A percentile compares a stretch with the other conserved stretches of the same genome.
phyloP scores from a whole-genome alignment of 2,888 invertebrate genomes.

The Scotopteryx bipunctaria region DNA sequence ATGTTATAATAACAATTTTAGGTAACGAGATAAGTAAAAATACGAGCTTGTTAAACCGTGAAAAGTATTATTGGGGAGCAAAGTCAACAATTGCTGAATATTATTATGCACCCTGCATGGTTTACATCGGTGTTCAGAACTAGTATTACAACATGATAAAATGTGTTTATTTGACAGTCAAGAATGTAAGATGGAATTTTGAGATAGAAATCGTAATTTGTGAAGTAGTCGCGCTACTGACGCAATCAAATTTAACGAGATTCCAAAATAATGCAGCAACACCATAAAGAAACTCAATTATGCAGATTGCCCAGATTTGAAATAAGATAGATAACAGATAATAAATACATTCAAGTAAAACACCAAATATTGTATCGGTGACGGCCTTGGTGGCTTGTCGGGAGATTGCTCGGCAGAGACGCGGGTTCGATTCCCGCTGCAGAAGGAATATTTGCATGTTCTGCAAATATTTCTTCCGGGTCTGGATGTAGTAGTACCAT shows the following conservation, averaged over 20 bases:
- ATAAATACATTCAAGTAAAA: not conserved
- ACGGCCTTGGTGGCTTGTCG: too few relatives aligned
- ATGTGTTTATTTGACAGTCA: not conserved
- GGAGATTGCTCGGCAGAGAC: too few relatives aligned
- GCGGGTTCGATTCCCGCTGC: too few relatives aligned
- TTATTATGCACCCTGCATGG: constrained; percentile 64
- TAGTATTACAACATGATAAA: not conserved
- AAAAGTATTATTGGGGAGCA: constrained; percentile 80
- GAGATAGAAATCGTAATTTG: not conserved
- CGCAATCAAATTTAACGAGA: too few relatives aligned
- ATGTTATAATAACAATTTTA: constrained; percentile 74
- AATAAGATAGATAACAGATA: not conserved
- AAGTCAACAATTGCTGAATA: constrained; percentile 75
- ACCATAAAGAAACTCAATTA: too few relatives aligned
- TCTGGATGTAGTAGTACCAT: too few relatives aligned
- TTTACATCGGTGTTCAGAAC: constrained; percentile 20
- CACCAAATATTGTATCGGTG: not conserved
- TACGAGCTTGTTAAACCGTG: constrained; percentile 82
- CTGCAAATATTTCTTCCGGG: too few relatives aligned
- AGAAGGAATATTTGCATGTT: too few relatives aligned
- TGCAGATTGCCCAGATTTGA: too few relatives aligned
- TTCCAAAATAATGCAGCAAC: too few relatives aligned
- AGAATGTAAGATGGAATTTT: not conserved
- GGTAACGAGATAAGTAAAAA: constrained; percentile 79
- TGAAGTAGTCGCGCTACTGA: too few relatives aligned